These are phyloP conservation scores for Meandrina meandrites DNA, from an alignment of 92 coral and sea anemone species.

Conservation along the genomic window DNA sequence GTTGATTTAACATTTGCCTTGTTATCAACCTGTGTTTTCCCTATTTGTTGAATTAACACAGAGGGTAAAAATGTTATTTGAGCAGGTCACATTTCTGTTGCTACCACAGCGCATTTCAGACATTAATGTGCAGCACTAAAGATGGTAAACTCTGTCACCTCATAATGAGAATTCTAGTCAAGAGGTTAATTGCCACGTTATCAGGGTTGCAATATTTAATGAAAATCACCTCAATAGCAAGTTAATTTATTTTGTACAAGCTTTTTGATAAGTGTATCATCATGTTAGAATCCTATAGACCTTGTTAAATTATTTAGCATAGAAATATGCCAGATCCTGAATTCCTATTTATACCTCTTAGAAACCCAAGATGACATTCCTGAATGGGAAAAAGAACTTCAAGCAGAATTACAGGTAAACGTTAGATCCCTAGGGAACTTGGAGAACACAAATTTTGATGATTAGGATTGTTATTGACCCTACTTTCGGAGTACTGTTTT, in stretches of 20 bases:
- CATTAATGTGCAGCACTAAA: too few relatives aligned
- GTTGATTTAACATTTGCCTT: too few relatives aligned
- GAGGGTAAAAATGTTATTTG: not conserved
- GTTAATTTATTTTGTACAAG: too few relatives aligned
- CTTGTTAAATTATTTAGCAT: not conserved
- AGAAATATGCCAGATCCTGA: not conserved
- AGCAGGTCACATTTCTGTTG: not conserved
- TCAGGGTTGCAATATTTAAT: not conserved
- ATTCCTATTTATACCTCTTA: not conserved
- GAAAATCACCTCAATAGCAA: too few relatives aligned
- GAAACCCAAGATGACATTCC: conserved; percentile 79
- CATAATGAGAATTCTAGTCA: not conserved
- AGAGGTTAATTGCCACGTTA: not conserved
- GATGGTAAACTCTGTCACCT: too few relatives aligned
- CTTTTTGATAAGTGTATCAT: not conserved
- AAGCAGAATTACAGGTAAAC: conserved; percentile 92
- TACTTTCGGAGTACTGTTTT: not conserved
- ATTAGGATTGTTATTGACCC: not conserved
- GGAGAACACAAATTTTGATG: not conserved
- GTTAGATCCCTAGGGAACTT: not conserved
- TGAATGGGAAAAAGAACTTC: conserved; percentile 96
- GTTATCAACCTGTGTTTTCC: too few relatives aligned
- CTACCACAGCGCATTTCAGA: not conserved
- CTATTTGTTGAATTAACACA: too few relatives aligned
- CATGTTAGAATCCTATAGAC: not conserved